Evolutionary conservation across 2,797 vertebrate genomes (phyloP).

Genomic region (Dipus sagitta): DNA sequence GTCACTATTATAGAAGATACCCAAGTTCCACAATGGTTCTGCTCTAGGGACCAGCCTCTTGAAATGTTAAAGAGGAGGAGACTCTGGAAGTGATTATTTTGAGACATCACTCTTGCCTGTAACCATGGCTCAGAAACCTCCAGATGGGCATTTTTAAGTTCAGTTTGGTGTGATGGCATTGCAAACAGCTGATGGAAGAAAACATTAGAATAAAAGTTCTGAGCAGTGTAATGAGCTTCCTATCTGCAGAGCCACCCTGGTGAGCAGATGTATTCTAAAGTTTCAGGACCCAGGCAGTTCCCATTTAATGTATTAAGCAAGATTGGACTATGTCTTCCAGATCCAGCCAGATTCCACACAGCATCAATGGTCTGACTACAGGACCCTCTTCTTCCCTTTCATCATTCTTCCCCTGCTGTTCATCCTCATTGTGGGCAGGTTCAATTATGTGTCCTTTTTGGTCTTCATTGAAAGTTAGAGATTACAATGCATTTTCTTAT

Average conservation of each 20-base stretch:
- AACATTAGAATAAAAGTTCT: conserved; percentile 53
- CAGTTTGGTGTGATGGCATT: neutral
- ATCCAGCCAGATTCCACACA: neutral
- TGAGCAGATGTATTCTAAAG: neutral
- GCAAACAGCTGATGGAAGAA: conserved; percentile 17
- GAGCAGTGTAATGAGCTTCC: neutral
- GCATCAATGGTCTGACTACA: neutral
- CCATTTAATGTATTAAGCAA: conserved; percentile 14
- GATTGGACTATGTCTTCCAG: neutral
- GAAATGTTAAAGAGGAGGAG: neutral
- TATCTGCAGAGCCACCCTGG: neutral
- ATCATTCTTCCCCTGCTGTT: neutral
- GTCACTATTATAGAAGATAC: neutral
- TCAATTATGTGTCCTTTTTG: conserved; percentile 7
- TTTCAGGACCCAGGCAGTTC: conserved; percentile 10
- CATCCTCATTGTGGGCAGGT: neutral
- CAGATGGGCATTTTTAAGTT: neutral
- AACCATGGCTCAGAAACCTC: neutral
- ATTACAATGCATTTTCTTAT: conserved; percentile 29
- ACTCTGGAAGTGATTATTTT: neutral
- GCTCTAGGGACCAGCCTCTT: neutral
- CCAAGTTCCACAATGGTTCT: neutral
- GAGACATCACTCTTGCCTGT: neutral
- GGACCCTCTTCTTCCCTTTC: neutral
- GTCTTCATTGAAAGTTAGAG: conserved; percentile 46